These are phyloP conservation scores for Eretmochelys imbricata DNA, from an alignment of 2,113 vertebrate genomes.

Conservation along the genomic window DNA sequence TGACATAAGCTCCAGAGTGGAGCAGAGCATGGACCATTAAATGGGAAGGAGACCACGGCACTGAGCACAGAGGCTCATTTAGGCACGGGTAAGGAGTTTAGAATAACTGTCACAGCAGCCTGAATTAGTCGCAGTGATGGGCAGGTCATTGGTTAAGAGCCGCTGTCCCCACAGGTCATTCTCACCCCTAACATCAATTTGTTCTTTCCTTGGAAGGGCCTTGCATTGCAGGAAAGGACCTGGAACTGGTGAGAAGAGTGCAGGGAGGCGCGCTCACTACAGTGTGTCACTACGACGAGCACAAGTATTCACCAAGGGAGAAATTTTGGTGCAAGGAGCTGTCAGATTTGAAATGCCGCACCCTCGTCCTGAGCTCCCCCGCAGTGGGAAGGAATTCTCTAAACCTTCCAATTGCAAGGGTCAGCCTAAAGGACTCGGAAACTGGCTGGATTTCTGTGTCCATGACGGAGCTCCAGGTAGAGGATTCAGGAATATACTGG, in stretches of 20 bases:
- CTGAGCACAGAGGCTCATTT: background rate
- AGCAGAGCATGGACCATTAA: background rate
- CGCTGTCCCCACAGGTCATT: background rate
- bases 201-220: background rate
- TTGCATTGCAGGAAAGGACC: background rate
- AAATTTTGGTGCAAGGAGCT: background rate
- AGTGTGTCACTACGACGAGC: background rate
- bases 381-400: background rate
- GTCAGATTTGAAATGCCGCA: background rate
- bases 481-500: background rate
- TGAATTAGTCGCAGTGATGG: background rate
- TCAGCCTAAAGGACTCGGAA: background rate
- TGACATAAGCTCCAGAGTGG: background rate
- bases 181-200: background rate
- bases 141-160: background rate
- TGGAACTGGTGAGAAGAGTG: background rate
- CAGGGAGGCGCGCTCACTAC: background rate
- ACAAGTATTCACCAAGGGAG: background rate
- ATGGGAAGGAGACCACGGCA: background rate
- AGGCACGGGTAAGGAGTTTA: background rate
- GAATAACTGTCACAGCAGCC: background rate
- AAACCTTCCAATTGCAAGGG: background rate
- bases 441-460: background rate
- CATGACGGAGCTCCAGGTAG: background rate
- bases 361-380: background rate